Conservation (phyloP, 2,888 invertebrate species). For the Eledona agricola region DNA sequence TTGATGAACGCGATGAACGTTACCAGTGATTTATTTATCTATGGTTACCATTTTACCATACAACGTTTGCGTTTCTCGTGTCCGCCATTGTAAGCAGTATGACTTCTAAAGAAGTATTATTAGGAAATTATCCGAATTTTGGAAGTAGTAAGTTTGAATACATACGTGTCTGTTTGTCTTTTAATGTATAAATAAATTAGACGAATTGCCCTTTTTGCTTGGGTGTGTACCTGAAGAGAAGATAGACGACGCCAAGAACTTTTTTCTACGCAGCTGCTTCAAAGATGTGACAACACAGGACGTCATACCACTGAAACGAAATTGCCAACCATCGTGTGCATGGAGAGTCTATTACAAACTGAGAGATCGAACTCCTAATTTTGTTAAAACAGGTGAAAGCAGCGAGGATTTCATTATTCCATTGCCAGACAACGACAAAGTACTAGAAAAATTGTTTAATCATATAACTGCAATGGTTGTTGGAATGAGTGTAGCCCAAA, state of each 20-base stretch:
- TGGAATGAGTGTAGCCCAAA: conserved; percentile 16
- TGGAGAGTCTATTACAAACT: too few species aligned
- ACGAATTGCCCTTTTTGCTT: conserved; percentile 27
- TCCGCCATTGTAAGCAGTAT: conserved; percentile 18
- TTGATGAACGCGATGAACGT: too few species aligned
- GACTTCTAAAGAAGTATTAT: conserved; percentile 20
- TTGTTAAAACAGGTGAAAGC: conserved; percentile 10
- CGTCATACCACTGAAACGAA: too few species aligned
- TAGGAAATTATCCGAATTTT: conserved; percentile 23
- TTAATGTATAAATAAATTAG: conserved; percentile 24
- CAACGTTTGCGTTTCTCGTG: conserved; percentile 10
- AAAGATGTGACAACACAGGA: too few species aligned
- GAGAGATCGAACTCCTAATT: conserved; percentile 20
- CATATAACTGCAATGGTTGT: conserved; percentile 8
- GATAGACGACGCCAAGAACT: too few species aligned
- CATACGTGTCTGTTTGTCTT: conserved; percentile 24
- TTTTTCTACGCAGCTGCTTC: too few species aligned
- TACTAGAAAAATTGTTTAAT: conserved; percentile 20
- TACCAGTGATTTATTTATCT: too few species aligned
- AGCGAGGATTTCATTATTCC: conserved; percentile 12
- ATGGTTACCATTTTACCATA: too few species aligned
- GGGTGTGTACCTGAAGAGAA: too few species aligned
- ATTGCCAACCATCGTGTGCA: too few species aligned
- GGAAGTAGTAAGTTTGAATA: conserved; percentile 21
- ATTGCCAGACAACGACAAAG: conserved; percentile 16